Percentiles rank a stretch among this genome's conserved stretches.
Conservation (phyloP, 2,113 vertebrate genomes). For the Gymnogyps californianus region DNA sequence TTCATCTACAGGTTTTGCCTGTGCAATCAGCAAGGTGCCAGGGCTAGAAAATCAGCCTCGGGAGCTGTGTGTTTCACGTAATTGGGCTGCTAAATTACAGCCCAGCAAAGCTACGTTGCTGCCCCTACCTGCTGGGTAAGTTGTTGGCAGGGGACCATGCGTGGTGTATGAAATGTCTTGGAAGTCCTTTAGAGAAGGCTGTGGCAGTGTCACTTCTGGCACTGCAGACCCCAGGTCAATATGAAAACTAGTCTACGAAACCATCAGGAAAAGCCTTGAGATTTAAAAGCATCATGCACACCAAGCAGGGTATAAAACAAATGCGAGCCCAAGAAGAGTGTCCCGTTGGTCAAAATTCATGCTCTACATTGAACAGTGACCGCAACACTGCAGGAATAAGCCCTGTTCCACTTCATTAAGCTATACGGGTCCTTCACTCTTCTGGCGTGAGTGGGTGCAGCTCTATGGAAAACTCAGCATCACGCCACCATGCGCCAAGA, state of each 20-base stretch:
- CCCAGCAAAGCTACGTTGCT: not conserved
- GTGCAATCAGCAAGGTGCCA: not conserved
- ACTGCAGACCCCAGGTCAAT: not conserved
- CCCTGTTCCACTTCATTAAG: not conserved
- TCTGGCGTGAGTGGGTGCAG: not conserved
- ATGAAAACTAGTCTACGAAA: not conserved
- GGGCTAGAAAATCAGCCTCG: not conserved
- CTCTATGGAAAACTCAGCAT: not conserved
- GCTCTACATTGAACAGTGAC: not conserved
- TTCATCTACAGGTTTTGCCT: not conserved
- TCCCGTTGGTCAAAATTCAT: not conserved
- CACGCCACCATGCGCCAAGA: not conserved
- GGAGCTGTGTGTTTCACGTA: not conserved
- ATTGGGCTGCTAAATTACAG: not conserved
- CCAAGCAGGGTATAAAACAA: not conserved
- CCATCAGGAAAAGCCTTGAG: not conserved
- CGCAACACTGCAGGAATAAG: not conserved
- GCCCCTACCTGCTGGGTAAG: not conserved
- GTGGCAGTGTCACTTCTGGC: not conserved
- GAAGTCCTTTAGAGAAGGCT: not conserved
- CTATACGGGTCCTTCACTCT: not conserved
- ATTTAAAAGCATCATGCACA: not conserved
- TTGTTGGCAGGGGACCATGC: rapidly evolving
- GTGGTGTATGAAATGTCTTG: not conserved
- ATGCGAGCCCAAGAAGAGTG: not conserved